These are phyloP conservation scores for Rhagonycha lutea DNA, from an alignment of 2,888 invertebrate species.

Conservation along the genomic window DNA sequence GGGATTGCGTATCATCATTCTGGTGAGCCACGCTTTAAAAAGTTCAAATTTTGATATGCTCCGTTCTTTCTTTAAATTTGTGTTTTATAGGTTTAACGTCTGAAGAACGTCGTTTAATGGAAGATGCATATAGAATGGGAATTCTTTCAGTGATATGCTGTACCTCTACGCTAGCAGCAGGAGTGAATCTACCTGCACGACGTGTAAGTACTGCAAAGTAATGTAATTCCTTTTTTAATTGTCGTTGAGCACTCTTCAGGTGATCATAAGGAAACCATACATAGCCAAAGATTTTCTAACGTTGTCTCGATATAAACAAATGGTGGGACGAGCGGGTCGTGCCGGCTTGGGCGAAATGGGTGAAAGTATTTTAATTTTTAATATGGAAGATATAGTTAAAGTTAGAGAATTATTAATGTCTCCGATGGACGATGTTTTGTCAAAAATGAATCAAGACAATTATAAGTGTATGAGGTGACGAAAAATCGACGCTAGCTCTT, in stretches of 20 bases:
- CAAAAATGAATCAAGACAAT: slow-evolving; percentile 60
- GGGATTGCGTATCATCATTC: slow-evolving; percentile 96
- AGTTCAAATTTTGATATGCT: not conserved
- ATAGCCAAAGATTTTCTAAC: slow-evolving; percentile 76
- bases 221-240: not conserved
- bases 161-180: slow-evolving; percentile 96
- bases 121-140: slow-evolving; percentile 82
- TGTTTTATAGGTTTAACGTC: slow-evolving; percentile 68
- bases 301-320: slow-evolving; percentile 87
- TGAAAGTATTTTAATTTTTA: slow-evolving; percentile 86
- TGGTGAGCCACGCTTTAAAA: slow-evolving; percentile 47
- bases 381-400: slow-evolving; percentile 61
- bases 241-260: slow-evolving; percentile 43
- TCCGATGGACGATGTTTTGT: slow-evolving; percentile 70
- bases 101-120: slow-evolving; percentile 84
- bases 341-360: slow-evolving; percentile 81
- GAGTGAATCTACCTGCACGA: slow-evolving; percentile 93
- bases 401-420: slow-evolving; percentile 63
- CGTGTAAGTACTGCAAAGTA: slow-evolving; percentile 62
- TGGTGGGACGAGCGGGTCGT: slow-evolving; percentile 93
- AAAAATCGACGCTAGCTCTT: not conserved
- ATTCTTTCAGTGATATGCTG: slow-evolving; percentile 88
- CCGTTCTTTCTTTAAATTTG: not conserved
- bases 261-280: slow-evolving; percentile 84
- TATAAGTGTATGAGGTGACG: slow-evolving; percentile 59